Evolutionary conservation across 2,888 invertebrate genomes (phyloP).

Genomic region (Amphimallon solstitiale): DNA sequence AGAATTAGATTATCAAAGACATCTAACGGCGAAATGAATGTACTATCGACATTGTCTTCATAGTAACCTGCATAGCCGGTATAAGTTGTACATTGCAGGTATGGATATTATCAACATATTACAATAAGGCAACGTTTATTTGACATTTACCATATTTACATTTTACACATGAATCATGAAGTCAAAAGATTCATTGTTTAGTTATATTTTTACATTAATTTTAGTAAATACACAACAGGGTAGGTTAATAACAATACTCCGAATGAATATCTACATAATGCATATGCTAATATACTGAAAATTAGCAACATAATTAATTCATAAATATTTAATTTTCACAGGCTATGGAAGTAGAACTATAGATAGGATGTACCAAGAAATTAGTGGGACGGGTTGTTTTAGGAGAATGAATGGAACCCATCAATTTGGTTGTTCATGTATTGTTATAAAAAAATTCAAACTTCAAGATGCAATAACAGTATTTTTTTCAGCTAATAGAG

Average conservation of each 20-base stretch:
- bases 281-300: neutral
- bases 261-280: neutral
- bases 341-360: slow-evolving; percentile 72
- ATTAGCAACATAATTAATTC: neutral
- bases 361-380: slow-evolving; percentile 82
- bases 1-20: too few relatives aligned
- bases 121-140: neutral
- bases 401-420: slow-evolving; percentile 93
- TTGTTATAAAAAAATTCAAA: slow-evolving; percentile 60
- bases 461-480: neutral
- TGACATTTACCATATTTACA: slow-evolving; percentile 8
- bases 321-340: slow-evolving; percentile 51
- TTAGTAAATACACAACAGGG: neutral
- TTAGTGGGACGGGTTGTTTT: slow-evolving; percentile 84
- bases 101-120: too few relatives aligned
- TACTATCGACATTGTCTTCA: too few relatives aligned
- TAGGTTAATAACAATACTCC: neutral
- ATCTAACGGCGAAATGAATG: too few relatives aligned
- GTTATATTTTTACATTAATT: too few relatives aligned
- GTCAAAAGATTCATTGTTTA: too few relatives aligned
- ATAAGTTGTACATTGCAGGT: too few relatives aligned
- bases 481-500: slow-evolving; percentile 70
- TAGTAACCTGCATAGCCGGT: neutral
- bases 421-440: slow-evolving; percentile 95
- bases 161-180: neutral